Evolutionary conservation across 2,888 invertebrate genomes (phyloP), one percentile per base, ranked within the genome.

Genomic region (Macrosoma leucophasiata): DNA sequence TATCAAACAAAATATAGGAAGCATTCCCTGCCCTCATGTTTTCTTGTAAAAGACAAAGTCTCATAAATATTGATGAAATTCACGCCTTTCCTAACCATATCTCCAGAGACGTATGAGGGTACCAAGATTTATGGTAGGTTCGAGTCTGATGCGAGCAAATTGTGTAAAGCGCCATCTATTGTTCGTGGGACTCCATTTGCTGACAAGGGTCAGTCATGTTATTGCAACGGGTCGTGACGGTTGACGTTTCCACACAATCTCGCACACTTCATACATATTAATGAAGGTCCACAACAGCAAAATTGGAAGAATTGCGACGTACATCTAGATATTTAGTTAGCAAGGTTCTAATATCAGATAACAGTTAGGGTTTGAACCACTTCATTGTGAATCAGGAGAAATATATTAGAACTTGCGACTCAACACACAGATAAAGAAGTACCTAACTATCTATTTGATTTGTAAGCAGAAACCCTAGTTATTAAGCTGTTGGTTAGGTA

Each of bases 201-300:
- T 75, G 76, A 78, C 75, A 70, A 52, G 72, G 76, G 74, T 72
- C 62, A 58, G 55, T 58, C 55, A 56, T 66, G 62, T 63, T 63
- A 65, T 61, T 62, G 62, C 62, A 55, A 46, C 46, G 52, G 55
- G 56, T 55, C 48, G 55, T 48, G 43, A 40, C 41, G 46, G 43
- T 55, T 39, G 51, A 45, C 52, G 53, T 61, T 58, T 62, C 58
- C 56, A 58, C 54, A 54, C 57, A 57, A 58, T 66, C 59, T 57
- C 58, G 48, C 48, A 56, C 48, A 38, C 46, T 58, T 67, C 68
- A 78, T 78, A 69, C 70, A 81, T 78, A 75, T 78, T 60, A 54
- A 68, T 62, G 43, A 55, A 49, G 41, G 41, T 36, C 39, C 39
- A 47, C 50, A 46, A 42, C 38, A 36, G 37, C 29, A 50, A 50